Evolutionary conservation across 2,888 invertebrate genomes (phyloP).

Genomic region (Plagodis dolabraria): DNA sequence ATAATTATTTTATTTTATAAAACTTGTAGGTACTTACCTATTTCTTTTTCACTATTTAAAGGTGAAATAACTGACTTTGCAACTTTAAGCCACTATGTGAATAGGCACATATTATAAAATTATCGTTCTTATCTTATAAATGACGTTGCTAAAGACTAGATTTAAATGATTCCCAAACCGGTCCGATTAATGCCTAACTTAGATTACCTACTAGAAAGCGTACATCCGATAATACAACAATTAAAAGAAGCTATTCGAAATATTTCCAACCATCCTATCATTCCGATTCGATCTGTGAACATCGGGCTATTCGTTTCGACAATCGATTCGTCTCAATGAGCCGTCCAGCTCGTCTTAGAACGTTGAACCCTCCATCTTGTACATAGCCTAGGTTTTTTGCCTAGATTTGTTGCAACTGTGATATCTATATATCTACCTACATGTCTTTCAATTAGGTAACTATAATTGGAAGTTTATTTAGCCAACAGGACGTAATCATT

Average conservation of each 20-base stretch:
- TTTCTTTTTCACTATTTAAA: too few species aligned
- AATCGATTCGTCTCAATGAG: conserved; percentile 70
- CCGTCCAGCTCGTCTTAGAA: conserved; percentile 38
- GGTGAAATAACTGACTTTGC: too few species aligned
- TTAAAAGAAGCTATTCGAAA: conserved; percentile 33
- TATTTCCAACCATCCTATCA: conserved; percentile 35
- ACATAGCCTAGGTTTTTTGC: conserved; percentile 45
- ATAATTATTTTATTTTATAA: too few species aligned
- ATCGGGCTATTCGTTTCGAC: conserved; percentile 67
- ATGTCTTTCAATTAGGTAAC: conserved; percentile 38
- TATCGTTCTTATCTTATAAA: too few species aligned
- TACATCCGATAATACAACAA: conserved; percentile 22
- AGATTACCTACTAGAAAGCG: conserved; percentile 12
- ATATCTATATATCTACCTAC: conserved; percentile 14
- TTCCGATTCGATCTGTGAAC: conserved; percentile 58
- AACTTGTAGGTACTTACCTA: too few species aligned
- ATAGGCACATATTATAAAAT: too few species aligned
- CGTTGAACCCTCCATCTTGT: conserved; percentile 31
- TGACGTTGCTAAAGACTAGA: too few species aligned
- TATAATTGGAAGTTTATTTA: conserved; percentile 34
- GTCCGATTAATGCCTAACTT: not conserved
- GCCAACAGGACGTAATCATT: conserved; percentile 24
- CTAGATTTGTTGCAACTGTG: conserved; percentile 29
- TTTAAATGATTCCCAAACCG: not conserved
- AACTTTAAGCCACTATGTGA: too few species aligned